Percentiles rank a stretch among this genome's conserved stretches.
Conservation (phyloP, 1,140 invertebrate genomes). For the Prorops nasuta region DNA sequence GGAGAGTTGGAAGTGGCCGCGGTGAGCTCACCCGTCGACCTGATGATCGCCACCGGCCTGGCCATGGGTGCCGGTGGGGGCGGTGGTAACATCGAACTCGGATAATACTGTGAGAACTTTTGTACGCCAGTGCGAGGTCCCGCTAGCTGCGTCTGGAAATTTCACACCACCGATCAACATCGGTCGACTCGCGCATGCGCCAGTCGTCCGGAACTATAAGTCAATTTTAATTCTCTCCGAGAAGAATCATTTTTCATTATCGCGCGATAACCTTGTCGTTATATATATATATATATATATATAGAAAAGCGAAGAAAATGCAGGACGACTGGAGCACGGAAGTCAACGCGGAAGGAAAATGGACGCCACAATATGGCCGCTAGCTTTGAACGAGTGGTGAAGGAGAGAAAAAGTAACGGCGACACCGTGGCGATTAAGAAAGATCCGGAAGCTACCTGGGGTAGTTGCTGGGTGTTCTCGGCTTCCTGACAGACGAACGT, state of each 20-base stretch:
- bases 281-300: too few species aligned
- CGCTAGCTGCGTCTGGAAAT: constrained; percentile 58
- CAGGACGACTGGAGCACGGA: constrained; percentile 43
- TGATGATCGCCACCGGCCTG: constrained; percentile 90
- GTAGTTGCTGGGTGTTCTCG: constrained; percentile 75
- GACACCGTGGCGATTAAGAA: constrained; percentile 16
- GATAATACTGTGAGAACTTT: constrained; percentile 83
- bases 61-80: constrained; percentile 96
- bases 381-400: too few species aligned
- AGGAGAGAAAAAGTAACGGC: neutral
- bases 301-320: neutral
- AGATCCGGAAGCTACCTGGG: constrained; percentile 65
- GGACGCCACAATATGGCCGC: constrained; percentile 15
- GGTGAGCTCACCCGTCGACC: constrained; percentile 72
- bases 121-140: constrained; percentile 63
- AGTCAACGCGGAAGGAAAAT: constrained; percentile 27
- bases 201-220: constrained; percentile 28
- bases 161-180: constrained; percentile 52
- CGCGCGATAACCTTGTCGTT: neutral
- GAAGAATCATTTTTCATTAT: neutral
- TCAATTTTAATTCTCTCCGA: neutral
- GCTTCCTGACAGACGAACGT: constrained; percentile 95
- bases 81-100: constrained; percentile 86
- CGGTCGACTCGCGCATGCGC: constrained; percentile 37
- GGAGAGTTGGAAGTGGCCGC: constrained; percentile 59